phyloP scores from a whole-genome alignment of 2,888 invertebrate species.

The Pristionchus maxplancki region DNA sequence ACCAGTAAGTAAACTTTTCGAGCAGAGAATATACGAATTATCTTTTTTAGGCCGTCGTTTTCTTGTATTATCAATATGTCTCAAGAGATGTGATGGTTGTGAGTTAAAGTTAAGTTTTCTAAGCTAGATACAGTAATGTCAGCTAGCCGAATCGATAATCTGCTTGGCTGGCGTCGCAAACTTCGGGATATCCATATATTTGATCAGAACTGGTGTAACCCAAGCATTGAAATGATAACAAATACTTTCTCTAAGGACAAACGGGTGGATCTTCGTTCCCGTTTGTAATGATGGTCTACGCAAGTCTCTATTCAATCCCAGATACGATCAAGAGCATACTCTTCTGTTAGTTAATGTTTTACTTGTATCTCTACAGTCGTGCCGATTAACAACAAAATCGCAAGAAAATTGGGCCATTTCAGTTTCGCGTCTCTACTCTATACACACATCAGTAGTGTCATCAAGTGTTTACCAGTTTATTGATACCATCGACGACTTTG shows the following conservation, averaged over 20 bases:
- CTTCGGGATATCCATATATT: not conserved
- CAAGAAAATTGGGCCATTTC: no score
- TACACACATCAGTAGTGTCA: no score
- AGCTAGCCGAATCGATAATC: no score
- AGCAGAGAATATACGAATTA: not conserved
- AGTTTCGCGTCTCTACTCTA: no score
- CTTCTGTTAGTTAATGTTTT: not conserved
- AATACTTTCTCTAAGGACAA: not conserved
- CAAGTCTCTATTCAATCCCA: not conserved
- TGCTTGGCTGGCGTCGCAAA: not conserved
- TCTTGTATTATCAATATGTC: no score
- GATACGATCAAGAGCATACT: not conserved
- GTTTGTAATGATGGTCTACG: not conserved
- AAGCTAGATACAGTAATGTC: no score
- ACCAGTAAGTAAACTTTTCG: not conserved
- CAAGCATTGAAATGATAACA: not conserved
- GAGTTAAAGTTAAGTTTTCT: no score
- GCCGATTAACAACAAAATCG: no score
- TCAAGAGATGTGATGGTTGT: no score
- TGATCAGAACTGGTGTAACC: not conserved
- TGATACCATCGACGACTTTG: not conserved
- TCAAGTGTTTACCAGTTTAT: not conserved
- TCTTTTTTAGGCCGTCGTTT: no score
- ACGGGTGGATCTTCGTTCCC: not conserved
- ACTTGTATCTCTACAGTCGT: no score